These are phyloP conservation scores for Synodontis membranacea DNA, from an alignment of 2,113 vertebrate species.

Conservation along the genomic window DNA sequence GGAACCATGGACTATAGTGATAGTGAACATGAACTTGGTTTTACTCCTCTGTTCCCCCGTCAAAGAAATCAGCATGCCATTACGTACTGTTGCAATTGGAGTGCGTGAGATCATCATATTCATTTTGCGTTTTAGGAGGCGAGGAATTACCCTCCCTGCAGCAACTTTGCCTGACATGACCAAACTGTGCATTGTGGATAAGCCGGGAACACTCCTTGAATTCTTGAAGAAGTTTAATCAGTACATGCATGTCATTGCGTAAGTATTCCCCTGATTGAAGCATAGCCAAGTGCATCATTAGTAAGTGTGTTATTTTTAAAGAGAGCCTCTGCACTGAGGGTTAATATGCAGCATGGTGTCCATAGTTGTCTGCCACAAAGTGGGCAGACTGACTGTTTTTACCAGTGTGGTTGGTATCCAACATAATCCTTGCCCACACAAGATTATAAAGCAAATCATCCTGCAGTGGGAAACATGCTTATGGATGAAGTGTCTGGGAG, in stretches of 20 bases:
- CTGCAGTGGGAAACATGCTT: background rate
- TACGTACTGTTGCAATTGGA: background rate
- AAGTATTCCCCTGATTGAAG: constrained; percentile 62
- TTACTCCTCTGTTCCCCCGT: background rate
- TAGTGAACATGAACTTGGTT: background rate
- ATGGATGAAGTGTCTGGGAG: too few species aligned
- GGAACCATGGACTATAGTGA: background rate
- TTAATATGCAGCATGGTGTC: background rate
- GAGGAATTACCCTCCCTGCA: constrained; percentile 73
- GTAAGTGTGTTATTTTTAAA: background rate
- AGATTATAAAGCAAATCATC: background rate
- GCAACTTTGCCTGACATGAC: constrained; percentile 68
- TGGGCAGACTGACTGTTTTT: background rate
- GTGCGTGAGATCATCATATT: background rate
- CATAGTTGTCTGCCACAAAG: too few species aligned
- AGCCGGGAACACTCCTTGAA: constrained; percentile 71
- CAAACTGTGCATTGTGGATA: constrained; percentile 63
- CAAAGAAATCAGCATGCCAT: background rate
- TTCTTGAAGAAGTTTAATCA: constrained; percentile 84
- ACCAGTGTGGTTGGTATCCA: background rate
- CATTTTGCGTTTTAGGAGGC: constrained; percentile 72
- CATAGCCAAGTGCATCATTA: background rate
- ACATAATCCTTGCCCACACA: background rate
- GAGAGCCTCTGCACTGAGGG: background rate
- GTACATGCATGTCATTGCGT: constrained; percentile 94